Evolutionary conservation across 1,140 invertebrate genomes (phyloP).

Genomic region (Apocrypta bakeri): DNA sequence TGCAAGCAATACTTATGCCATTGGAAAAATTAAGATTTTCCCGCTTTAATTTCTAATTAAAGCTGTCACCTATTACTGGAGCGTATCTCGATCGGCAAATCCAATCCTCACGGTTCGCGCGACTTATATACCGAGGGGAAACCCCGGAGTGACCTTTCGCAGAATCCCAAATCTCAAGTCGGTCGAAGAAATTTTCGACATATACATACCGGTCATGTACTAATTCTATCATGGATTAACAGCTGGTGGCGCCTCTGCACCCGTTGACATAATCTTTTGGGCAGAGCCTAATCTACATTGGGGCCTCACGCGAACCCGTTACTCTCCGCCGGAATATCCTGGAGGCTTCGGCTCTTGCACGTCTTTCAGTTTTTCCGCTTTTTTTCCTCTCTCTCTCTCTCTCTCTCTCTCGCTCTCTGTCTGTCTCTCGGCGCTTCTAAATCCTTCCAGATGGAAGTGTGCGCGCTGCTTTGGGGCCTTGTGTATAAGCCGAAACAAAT

Average conservation of each 20-base stretch:
- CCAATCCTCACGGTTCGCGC: not conserved
- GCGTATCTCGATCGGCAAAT: not conserved
- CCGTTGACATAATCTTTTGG: constrained; percentile 49
- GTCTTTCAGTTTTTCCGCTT: constrained; percentile 53
- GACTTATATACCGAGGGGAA: not conserved
- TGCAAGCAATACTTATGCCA: constrained; percentile 1
- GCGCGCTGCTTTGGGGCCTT: constrained; percentile 9
- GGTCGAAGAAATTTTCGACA: not conserved
- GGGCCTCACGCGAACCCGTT: constrained; percentile 24
- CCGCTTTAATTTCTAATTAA: constrained; percentile 19
- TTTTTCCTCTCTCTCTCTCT: constrained; percentile 51
- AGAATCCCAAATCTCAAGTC: not conserved
- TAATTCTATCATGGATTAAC: constrained; percentile 11
- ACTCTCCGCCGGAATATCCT: constrained; percentile 55
- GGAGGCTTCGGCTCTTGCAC: constrained; percentile 53
- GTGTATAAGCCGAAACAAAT: constrained; percentile 64
- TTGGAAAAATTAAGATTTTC: not conserved
- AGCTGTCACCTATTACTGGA: not conserved
- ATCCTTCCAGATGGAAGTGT: constrained; percentile 67
- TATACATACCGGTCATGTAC: not conserved
- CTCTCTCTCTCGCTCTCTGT: not conserved
- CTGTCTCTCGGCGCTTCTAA: constrained; percentile 51
- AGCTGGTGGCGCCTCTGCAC: constrained; percentile 56
- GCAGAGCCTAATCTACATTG: constrained; percentile 52
- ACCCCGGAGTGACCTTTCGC: not conserved